These are phyloP conservation scores for Papilio demoleus DNA, from an alignment of 2,888 invertebrate species.

Conservation along the genomic window DNA sequence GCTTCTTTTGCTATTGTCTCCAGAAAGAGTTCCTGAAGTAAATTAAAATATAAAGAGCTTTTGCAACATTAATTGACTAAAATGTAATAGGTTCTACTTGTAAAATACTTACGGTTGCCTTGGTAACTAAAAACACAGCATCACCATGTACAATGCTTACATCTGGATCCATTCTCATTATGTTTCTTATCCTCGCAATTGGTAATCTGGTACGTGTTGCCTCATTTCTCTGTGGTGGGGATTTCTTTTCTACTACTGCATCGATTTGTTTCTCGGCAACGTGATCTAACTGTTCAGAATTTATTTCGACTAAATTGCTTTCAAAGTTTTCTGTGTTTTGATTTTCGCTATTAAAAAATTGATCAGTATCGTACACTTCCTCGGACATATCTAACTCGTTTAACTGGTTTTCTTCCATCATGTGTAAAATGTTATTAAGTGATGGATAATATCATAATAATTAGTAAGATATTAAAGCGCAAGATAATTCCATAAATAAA, in stretches of 20 bases:
- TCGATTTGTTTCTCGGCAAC: not conserved
- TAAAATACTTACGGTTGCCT: constrained; percentile 88
- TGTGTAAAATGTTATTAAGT: constrained; percentile 48
- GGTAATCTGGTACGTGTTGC: constrained; percentile 87
- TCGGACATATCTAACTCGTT: constrained; percentile 70
- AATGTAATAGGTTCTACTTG: too few relatives aligned
- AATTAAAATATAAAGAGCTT: not conserved
- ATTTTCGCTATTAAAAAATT: constrained; percentile 57
- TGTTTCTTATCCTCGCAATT: constrained; percentile 89
- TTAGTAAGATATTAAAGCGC: too few relatives aligned
- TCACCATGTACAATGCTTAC: constrained; percentile 90
- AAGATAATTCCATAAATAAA: too few relatives aligned
- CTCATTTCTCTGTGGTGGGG: constrained; percentile 58
- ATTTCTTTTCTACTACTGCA: constrained; percentile 55
- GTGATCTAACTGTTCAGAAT: constrained; percentile 49
- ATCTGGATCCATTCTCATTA: constrained; percentile 96
- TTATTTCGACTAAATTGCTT: constrained; percentile 58
- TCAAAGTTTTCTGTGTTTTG: constrained; percentile 55
- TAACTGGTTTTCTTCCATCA: constrained; percentile 69
- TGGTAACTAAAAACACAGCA: constrained; percentile 91
- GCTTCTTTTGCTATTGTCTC: constrained; percentile 92
- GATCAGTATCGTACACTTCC: constrained; percentile 68
- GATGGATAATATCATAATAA: too few relatives aligned
- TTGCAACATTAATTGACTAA: not conserved
- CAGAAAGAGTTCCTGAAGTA: constrained; percentile 91